Conservation (phyloP, 37 sponge, comb jelly and placozoan species). For the Crambe crambe region DNA sequence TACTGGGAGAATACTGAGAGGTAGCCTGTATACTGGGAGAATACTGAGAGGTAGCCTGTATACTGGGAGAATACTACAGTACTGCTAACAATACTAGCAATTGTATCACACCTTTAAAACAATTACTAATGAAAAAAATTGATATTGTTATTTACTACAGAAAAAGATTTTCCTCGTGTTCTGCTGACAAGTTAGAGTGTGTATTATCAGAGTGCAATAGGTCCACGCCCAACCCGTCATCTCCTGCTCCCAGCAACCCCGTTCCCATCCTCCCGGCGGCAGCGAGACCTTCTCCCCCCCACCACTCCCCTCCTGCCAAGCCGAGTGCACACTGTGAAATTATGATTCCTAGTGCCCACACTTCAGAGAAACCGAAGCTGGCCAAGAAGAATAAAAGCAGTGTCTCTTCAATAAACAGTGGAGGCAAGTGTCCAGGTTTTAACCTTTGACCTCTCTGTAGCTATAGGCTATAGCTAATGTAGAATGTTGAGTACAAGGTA, state of each 20-base stretch:
- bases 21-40: too few species aligned
- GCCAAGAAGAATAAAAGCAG: constrained; percentile 6
- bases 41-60: too few species aligned
- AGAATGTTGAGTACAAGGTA: too few species aligned
- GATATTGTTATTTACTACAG: not conserved
- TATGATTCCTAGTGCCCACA: not conserved
- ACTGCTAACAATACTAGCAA: too few species aligned
- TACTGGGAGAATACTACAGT: too few species aligned
- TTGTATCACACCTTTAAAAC: too few species aligned
- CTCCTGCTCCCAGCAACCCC: not conserved
- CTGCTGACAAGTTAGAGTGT: not conserved
- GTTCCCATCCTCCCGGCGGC: not conserved
- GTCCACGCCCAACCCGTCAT: not conserved
- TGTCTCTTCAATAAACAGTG: not conserved
- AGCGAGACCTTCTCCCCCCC: too few species aligned
- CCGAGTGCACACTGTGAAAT: constrained; percentile 19
- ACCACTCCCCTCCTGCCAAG: not conserved
- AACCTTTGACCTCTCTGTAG: too few species aligned
- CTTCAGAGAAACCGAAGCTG: not conserved
- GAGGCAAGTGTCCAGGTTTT: too few species aligned
- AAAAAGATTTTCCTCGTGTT: not conserved
- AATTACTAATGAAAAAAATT: not conserved
- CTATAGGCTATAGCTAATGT: too few species aligned
- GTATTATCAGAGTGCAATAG: not conserved
- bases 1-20: too few species aligned